These are phyloP conservation scores for Aegithalos caudatus DNA, from an alignment of 2,113 vertebrate genomes.

Conservation along the genomic window DNA sequence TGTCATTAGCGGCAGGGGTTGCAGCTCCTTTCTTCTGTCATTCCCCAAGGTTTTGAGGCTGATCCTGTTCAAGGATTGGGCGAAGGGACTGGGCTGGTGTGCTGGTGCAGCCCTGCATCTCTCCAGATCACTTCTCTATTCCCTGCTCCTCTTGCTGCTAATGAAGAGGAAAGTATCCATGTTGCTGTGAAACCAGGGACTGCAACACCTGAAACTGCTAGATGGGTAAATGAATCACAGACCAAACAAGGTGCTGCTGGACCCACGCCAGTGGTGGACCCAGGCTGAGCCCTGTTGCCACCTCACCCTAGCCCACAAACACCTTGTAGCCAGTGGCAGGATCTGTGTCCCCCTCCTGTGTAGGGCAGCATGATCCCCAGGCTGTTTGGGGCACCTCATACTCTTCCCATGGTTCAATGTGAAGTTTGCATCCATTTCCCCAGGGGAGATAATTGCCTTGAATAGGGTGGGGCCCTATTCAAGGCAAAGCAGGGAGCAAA, in stretches of 20 bases:
- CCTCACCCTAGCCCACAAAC: background rate
- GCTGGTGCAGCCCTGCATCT: background rate
- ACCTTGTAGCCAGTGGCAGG: background rate
- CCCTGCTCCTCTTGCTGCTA: background rate
- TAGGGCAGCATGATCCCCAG: background rate
- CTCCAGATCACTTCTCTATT: background rate
- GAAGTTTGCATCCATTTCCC: background rate
- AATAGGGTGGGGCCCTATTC: background rate
- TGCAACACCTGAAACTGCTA: background rate
- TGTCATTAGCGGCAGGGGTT: background rate
- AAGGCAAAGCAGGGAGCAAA: background rate
- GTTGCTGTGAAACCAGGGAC: background rate
- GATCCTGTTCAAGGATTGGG: background rate
- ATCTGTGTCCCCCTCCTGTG: background rate
- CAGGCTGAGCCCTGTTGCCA: background rate
- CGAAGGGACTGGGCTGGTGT: background rate
- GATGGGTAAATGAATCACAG: background rate
- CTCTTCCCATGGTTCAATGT: rapidly evolving
- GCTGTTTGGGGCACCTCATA: background rate
- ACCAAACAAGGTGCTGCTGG: background rate
- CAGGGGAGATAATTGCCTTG: background rate
- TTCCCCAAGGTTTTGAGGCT: background rate
- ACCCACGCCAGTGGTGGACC: rapidly evolving
- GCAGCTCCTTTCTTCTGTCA: background rate
- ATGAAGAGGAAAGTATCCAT: background rate